Evolutionary conservation across 2,113 vertebrate genomes (phyloP).

Genomic region (Corythaeola cristata): DNA sequence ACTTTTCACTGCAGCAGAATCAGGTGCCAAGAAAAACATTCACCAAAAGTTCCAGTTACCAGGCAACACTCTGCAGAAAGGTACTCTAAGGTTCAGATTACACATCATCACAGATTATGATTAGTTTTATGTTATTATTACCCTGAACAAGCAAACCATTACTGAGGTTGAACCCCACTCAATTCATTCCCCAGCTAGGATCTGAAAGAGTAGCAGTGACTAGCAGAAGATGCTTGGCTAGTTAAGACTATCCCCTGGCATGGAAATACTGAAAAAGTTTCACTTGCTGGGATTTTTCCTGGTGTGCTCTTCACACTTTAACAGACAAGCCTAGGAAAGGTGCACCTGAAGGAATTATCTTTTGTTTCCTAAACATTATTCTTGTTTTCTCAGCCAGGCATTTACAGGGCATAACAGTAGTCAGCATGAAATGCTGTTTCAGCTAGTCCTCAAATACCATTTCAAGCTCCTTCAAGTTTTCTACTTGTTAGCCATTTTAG

Average conservation of each 20-base stretch:
- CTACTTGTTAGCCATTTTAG: not conserved
- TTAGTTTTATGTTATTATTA: not conserved
- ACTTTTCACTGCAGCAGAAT: not conserved
- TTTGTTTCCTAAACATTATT: not conserved
- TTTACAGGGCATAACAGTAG: not conserved
- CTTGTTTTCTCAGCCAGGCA: not conserved
- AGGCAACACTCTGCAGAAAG: not conserved
- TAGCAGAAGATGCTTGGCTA: not conserved
- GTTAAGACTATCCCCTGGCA: not conserved
- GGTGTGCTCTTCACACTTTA: not conserved
- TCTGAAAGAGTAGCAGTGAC: not conserved
- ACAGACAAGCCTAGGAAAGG: not conserved
- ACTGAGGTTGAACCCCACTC: not conserved
- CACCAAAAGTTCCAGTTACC: not conserved
- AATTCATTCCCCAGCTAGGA: not conserved
- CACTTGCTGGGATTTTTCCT: not conserved
- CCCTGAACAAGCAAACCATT: not conserved
- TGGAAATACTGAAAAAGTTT: not conserved
- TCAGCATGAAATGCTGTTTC: not conserved
- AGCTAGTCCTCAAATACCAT: not conserved
- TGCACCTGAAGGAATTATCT: not conserved
- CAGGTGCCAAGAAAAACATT: not conserved
- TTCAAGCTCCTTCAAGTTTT: not conserved
- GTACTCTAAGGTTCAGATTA: not conserved
- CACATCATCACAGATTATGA: not conserved